phyloP scores from a whole-genome alignment of 1,140 invertebrate genomes.

The Lasaia peninsularis region DNA sequence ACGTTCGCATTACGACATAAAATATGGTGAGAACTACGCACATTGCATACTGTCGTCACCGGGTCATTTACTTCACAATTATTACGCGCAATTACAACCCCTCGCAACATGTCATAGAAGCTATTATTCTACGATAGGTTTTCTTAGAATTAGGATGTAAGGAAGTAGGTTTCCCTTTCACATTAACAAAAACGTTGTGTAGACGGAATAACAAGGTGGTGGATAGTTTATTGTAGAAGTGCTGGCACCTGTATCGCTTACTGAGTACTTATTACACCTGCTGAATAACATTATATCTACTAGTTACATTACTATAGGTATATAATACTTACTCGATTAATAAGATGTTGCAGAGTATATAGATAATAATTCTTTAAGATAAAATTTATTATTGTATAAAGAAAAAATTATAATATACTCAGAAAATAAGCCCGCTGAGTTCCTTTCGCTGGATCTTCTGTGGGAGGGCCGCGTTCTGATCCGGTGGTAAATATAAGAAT shows the following conservation, averaged over 20 bases:
- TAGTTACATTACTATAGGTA: neutral
- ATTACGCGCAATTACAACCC: constrained; percentile 21
- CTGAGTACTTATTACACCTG: neutral
- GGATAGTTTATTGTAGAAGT: neutral
- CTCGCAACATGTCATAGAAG: neutral
- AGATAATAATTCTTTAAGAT: too few species aligned
- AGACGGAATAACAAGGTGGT: neutral
- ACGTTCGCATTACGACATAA: constrained; percentile 50
- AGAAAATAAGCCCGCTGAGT: too few species aligned
- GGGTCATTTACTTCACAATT: constrained; percentile 19
- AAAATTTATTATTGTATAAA: too few species aligned
- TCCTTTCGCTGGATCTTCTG: too few species aligned
- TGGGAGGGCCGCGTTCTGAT: too few species aligned
- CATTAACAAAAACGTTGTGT: constrained; percentile 11
- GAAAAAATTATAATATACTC: too few species aligned
- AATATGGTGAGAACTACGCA: constrained; percentile 37
- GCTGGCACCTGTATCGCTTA: neutral
- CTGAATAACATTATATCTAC: neutral
- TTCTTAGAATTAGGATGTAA: constrained; percentile 10
- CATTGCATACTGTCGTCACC: constrained; percentile 28
- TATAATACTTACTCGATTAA: too few species aligned
- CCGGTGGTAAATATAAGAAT: too few species aligned
- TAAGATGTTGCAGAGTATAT: too few species aligned
- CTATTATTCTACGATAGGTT: neutral
- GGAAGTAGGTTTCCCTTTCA: constrained; percentile 29